Evolutionary conservation across 2,797 vertebrate species (phyloP), one percentile per base, ranked within the genome.

Genomic region (Nannoperca obscura): DNA sequence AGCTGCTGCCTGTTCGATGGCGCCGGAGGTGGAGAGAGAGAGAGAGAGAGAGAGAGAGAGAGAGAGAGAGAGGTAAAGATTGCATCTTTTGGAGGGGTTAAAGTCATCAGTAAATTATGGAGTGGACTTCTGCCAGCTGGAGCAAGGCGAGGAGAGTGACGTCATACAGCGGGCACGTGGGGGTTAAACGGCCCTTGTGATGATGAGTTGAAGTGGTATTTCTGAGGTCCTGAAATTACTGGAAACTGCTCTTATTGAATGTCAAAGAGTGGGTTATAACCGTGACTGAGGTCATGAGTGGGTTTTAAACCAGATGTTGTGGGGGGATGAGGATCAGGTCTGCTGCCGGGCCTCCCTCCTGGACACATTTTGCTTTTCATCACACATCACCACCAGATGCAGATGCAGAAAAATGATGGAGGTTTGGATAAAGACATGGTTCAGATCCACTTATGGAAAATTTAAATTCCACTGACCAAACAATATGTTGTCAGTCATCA

Each of bases 51-150:
- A 7, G 44, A 1, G 49, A 12, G 72, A 4, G 47, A 24, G 27
- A 47, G 57, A 20, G 76, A 46, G 58, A 20, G 76, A 42, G 76
- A 46, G 50, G 13, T 1, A 20, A 12, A 80, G 52, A 30, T 59
- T 38, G 74, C 53, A 10, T 68, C 27, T 46, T 71, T 72, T 69
- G 55, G 68, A 85, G 66, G 90, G 90, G 80, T 91, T 85, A 76
- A 90, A 93, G 94, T 88, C 85, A 89, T 93, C 83, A 93, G 90
- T 87, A 96, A 96, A 92, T 91, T 91, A 91, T 89, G 95, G 95
- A 95, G 71, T 94, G 95, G 95, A 96, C 71, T 94, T 86, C 70
- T 44, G 67, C 81, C 86, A 88, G 30, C 76, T 78, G 83, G 88
- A 86, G 70, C 60, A 82, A 75, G 20, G 38, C 19, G 50, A 32